Conservation (phyloP, 1,140 invertebrate species). For the Halotydeus destructor region DNA sequence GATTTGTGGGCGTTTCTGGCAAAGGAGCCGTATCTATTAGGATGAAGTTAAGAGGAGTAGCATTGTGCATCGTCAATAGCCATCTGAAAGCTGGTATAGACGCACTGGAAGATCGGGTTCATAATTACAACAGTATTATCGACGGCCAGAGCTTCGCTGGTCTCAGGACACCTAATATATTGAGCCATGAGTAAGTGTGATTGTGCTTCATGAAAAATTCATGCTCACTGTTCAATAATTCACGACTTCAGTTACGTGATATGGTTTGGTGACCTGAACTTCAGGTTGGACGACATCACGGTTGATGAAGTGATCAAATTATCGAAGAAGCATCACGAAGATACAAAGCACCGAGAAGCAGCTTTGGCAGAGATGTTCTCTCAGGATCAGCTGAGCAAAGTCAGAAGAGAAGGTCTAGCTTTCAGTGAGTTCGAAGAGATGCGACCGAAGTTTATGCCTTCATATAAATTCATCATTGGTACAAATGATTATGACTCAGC, state of each 20-base stretch:
- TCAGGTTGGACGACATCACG: conserved; percentile 43
- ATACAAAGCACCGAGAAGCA: neutral
- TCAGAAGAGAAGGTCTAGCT: conserved; percentile 44
- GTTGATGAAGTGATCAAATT: conserved; percentile 19
- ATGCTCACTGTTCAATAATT: too few relatives aligned
- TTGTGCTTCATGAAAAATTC: too few relatives aligned
- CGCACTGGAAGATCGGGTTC: conserved; percentile 48
- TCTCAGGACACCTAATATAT: conserved; percentile 49
- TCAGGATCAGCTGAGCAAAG: conserved; percentile 29
- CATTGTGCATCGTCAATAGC: conserved; percentile 61
- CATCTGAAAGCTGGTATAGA: conserved; percentile 73
- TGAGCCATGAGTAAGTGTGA: conserved; percentile 60
- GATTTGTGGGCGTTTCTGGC: conserved; percentile 65
- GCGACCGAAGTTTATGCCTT: conserved; percentile 55
- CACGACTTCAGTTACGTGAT: conserved; percentile 53
- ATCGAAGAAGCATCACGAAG: neutral
- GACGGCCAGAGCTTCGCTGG: conserved; percentile 31
- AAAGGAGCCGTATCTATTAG: conserved; percentile 76
- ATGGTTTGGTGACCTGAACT: conserved; percentile 89
- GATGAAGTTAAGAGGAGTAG: conserved; percentile 61
- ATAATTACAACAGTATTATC: conserved; percentile 60
- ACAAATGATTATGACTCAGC: conserved; percentile 51
- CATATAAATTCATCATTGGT: conserved; percentile 58
- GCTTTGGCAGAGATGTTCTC: neutral
- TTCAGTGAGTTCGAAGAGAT: conserved; percentile 56